These are phyloP conservation scores for Lissocephala sabroskyi DNA, from an alignment of 2,888 invertebrate species.

Conservation along the genomic window DNA sequence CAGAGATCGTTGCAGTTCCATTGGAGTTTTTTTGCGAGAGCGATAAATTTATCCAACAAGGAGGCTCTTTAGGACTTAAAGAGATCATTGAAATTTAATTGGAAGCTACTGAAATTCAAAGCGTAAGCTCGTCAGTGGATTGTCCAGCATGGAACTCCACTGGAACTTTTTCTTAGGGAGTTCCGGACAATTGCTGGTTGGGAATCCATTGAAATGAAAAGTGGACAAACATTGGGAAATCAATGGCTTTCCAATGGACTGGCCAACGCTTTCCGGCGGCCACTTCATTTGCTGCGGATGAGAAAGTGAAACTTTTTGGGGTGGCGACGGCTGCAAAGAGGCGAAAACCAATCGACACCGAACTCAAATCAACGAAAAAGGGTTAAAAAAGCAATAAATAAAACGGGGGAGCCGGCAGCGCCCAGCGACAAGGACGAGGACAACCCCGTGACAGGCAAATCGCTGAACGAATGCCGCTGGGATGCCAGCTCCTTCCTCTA, in stretches of 20 bases:
- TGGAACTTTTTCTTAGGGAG: too few relatives aligned
- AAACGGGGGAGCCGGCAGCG: conserved; percentile 69
- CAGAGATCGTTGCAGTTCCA: too few relatives aligned
- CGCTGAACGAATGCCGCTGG: conserved; percentile 59
- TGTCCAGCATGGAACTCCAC: too few relatives aligned
- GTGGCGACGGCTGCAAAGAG: conserved; percentile 10
- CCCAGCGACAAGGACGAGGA: conserved; percentile 52
- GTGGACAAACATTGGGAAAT: too few relatives aligned
- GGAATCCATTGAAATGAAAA: too few relatives aligned
- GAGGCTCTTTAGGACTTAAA: too few relatives aligned
- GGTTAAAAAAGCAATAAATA: conserved; percentile 72
- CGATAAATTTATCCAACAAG: too few relatives aligned
- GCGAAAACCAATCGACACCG: conserved; percentile 18
- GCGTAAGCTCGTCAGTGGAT: too few relatives aligned
- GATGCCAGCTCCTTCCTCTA: conserved; percentile 28
- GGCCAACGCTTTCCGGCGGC: conserved; percentile 22
- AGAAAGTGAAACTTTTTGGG: conserved; percentile 45
- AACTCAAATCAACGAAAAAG: conserved; percentile 53
- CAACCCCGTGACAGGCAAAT: conserved; percentile 59
- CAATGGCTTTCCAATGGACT: conserved; percentile 54
- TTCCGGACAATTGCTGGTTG: too few relatives aligned
- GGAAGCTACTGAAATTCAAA: too few relatives aligned
- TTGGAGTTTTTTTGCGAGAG: too few relatives aligned
- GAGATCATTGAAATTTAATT: too few relatives aligned
- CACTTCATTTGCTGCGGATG: conserved; percentile 48